These are phyloP conservation scores for Caenorhabditis afra DNA, from an alignment of 2,888 invertebrate species.

Conservation along the genomic window DNA sequence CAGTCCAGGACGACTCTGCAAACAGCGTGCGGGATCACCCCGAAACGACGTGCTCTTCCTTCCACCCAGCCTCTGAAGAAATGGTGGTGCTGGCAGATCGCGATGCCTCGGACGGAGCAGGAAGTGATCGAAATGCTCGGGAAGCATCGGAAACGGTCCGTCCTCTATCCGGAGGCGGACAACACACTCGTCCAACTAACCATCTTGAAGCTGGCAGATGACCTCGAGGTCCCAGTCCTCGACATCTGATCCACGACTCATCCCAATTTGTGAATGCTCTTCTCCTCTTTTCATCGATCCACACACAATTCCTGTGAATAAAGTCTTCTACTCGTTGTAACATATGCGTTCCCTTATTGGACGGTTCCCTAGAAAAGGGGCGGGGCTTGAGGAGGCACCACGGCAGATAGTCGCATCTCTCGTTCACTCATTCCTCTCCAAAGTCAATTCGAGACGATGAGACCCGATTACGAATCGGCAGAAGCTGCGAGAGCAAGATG, in stretches of 20 bases:
- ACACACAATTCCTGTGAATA: neutral
- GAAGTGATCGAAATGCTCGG: conserved; percentile 16
- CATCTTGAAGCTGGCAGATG: conserved; percentile 5
- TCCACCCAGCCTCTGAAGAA: neutral
- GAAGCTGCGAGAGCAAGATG: neutral
- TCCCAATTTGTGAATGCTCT: neutral
- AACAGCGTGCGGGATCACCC: neutral
- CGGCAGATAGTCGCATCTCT: neutral
- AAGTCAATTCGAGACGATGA: neutral
- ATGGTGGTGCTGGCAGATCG: neutral
- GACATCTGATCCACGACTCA: neutral
- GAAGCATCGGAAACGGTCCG: neutral
- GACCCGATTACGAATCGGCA: neutral
- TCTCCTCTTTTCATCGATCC: conserved; percentile 8
- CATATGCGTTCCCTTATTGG: neutral
- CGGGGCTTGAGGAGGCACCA: neutral
- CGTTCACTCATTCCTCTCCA: neutral
- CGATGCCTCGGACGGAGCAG: conserved; percentile 16
- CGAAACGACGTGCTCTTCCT: neutral
- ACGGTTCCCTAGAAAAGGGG: neutral
- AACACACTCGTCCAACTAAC: conserved; percentile 23
- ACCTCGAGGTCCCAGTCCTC: conserved; percentile 14
- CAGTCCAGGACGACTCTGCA: neutral
- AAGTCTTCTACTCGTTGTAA: neutral
- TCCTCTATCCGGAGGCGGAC: conserved; percentile 32